These are phyloP conservation scores for Ambastaia sidthimunki DNA, from an alignment of 2,797 vertebrate genomes.

Conservation along the genomic window DNA sequence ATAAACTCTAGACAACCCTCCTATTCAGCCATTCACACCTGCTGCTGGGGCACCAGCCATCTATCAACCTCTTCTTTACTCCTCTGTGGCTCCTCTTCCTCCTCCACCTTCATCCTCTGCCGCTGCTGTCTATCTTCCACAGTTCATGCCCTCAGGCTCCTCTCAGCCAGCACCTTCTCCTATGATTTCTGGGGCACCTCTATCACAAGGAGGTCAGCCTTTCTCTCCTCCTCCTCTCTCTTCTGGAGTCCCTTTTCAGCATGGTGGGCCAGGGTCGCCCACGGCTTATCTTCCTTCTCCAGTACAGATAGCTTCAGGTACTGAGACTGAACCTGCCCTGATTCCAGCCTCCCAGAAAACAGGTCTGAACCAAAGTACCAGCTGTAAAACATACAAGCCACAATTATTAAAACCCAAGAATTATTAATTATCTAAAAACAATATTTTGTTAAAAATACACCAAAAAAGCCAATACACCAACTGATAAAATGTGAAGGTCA, in stretches of 20 bases:
- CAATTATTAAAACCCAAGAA: neutral
- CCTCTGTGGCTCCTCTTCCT: slow-evolving; percentile 69
- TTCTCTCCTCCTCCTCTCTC: slow-evolving; percentile 75
- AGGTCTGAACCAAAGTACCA: slow-evolving; percentile 76
- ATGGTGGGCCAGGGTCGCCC: slow-evolving; percentile 91
- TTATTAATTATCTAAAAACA: neutral
- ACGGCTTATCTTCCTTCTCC: slow-evolving; percentile 84
- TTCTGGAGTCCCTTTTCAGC: slow-evolving; percentile 88
- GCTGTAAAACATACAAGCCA: slow-evolving; percentile 3
- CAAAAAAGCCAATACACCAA: too few species aligned
- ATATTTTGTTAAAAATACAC: too few species aligned
- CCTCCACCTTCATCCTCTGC: slow-evolving; percentile 74
- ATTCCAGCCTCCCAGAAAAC: slow-evolving; percentile 87
- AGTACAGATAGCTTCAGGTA: slow-evolving; percentile 91
- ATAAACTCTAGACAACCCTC: slow-evolving; percentile 83
- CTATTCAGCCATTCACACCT: slow-evolving; percentile 84
- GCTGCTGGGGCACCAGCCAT: slow-evolving; percentile 84
- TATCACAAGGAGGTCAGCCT: slow-evolving; percentile 49
- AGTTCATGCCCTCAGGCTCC: slow-evolving; percentile 70
- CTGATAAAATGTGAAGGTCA: too few species aligned
- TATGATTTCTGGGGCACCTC: slow-evolving; percentile 68
- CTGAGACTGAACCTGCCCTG: slow-evolving; percentile 79
- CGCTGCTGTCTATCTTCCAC: slow-evolving; percentile 73
- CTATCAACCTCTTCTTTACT: slow-evolving; percentile 87
- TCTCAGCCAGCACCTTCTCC: slow-evolving; percentile 73